Evolutionary conservation across 2,888 invertebrate species (phyloP), one percentile per base, ranked within the genome.

Genomic region (Folsomia candida): DNA sequence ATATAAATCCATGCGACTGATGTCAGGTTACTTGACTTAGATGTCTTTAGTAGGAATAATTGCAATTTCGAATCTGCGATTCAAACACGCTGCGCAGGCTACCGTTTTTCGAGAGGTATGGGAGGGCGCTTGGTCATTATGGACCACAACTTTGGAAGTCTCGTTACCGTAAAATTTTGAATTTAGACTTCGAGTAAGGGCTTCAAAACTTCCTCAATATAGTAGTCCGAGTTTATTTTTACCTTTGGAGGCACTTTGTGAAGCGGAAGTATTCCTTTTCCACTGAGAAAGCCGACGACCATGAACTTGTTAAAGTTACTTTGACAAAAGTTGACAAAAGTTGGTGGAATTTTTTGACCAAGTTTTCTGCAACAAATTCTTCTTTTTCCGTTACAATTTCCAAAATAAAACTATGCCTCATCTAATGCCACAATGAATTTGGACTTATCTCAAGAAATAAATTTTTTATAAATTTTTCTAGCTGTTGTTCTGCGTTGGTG

Each of bases 171-270:
- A 54, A 6, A 54, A 20, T 4, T 54, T n/a, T n/a, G 11, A n/a
- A 54, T n/a, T 54, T 54, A 6, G 6, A 14, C n/a, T n/a, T 54
- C 20, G 11, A 54, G 6, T n/a, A 6, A 54, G 6, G 54, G 54
- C 22, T 20, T 22, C 22, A 54, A 54, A 54, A 54, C 54, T 20
- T 54, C 54, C 11, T 6, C 6, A 20, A 54, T 54, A 20, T 54
- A 70, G 51, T 59, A 68, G 2, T 61, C 26, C 14, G 68, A 51
- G 28, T 60, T 70, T 14, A 72, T 29, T 37, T 74, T 72, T 1
- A 70, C 70, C 6, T 74, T 74, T 67, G 59, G 60, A 24, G 72
- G 71, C 4, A 74, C 68, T 66, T 47, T 57, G 25, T 70, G 67
- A 18, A 73, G 51, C 1, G 70, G 70, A 1, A 73, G 51, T 9